Base-by-base conservation (phyloP, 2,888 invertebrate species). In the Epistrophe grossulariae region DNA sequence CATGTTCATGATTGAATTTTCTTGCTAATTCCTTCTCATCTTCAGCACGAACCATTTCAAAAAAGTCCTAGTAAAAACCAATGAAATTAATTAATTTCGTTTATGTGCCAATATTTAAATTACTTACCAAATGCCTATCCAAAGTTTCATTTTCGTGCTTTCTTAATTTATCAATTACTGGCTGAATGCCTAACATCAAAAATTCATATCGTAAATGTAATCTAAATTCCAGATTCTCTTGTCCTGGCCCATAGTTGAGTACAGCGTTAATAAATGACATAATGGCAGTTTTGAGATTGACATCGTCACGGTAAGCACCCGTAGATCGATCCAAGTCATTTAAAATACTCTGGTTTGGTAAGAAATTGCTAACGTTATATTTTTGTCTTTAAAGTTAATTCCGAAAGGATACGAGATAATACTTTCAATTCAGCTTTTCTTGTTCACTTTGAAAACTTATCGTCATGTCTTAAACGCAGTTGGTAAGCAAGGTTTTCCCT, bases 221-320 rank as follows among this genome's bases (percentile, higher is more conserved):
- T 71, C 99, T 95, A 92, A 99, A 99, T 93, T 99, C 99, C 43
- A 99, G 93, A 89, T 98, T 97, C 90, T 99, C 99, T 92, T 99
- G 98, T 0, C 99, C 99, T 0, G 98, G 97, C 0, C 99, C 99
- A 91, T 98, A 99, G 92, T 98, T 98, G 31, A 99, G 94, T 0
- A 99, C 97, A 5, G 99, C 99, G 91, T 99, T 99, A 73, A 99
- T 96, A 91, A 99, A 98, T 4, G 98, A 99, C 98, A 99, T 98
- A 88, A 99, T 97, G 38, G 99, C 99, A 0, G 99, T 99, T 93
- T 99, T 99, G 0, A 99, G 93, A 60, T 97, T 97, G 5, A 99
- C 95, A 92, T 99, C 98, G 89, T 99, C 99, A 35, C 97, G 94
- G 92, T 98, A 99, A 17, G 97, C 96, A 13, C 98, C 98, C 0